Percentiles rank a stretch among this genome's conserved stretches.
Evolutionary conservation across 2,113 vertebrate species (phyloP).

Genomic region (Pachycephala philippinensis): DNA sequence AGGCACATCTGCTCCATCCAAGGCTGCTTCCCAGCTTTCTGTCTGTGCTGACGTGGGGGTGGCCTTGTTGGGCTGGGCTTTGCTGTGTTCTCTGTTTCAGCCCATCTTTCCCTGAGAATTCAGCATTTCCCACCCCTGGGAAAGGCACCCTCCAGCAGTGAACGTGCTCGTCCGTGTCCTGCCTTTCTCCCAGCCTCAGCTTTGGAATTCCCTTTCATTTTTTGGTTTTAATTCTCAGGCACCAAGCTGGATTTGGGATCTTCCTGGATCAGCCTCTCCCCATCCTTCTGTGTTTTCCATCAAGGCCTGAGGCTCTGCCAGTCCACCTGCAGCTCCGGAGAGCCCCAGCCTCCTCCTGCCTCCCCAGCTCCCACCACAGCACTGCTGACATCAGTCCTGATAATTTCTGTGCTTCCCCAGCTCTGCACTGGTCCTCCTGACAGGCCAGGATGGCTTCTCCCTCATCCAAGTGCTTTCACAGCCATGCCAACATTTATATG

Average conservation of each 20-base stretch:
- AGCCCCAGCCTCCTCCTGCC: not conserved
- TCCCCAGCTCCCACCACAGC: not conserved
- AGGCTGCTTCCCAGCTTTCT: not conserved
- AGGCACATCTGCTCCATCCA: accelerated
- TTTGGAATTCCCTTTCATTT: not conserved
- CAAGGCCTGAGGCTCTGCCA: not conserved
- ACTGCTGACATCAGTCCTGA: not conserved
- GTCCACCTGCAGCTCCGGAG: not conserved
- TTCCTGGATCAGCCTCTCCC: not conserved
- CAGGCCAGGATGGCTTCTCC: not conserved
- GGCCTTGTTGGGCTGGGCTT: not conserved
- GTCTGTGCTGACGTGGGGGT: not conserved
- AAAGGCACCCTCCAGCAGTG: not conserved
- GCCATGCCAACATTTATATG: not conserved
- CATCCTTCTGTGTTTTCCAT: not conserved
- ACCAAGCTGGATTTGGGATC: not conserved
- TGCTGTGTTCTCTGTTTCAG: not conserved
- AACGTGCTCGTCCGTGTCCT: accelerated
- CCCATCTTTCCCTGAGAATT: not conserved
- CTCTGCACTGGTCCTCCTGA: not conserved
- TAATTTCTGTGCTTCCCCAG: not conserved
- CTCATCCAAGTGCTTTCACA: not conserved
- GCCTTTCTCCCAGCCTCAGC: not conserved
- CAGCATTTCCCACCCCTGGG: not conserved
- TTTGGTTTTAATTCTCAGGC: not conserved